Evolutionary conservation across 92 coral and sea anemone genomes (phyloP), one percentile per base, ranked within the genome.

Genomic region (Porites cylindrica): DNA sequence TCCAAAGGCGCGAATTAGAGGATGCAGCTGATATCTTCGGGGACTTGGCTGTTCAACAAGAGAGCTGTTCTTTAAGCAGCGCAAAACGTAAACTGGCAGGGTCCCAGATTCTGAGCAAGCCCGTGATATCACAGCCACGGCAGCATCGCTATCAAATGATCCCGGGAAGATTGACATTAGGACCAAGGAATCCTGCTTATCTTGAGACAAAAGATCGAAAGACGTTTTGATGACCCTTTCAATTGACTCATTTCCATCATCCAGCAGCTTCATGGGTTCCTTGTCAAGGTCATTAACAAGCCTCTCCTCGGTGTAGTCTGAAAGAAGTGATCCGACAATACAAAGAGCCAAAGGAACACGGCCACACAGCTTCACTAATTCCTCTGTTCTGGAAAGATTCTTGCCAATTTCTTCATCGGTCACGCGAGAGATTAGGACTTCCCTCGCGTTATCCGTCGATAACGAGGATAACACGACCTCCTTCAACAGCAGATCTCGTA

Each of bases 291-390:
- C 13, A 12, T 75, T 32, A 14, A 81, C 47, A 21, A 80, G 32
- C 65, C 23, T 68, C n/a, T 64, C 47, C 65, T 66, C 65, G 14
- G 47, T 84, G 81, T 66, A 66, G 19, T 86, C 85, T 16, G 82
- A 62, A 24, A 90, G 59, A 38, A 74, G 80, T 17, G 88, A 76
- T 5, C 91, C 85, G 8, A 86, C 77, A 24, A 90, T 66, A 81
- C 85, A 59, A 66, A 90, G 80, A 9, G 88, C 93, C 20, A 90
- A 86, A 32, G 93, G 93, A 6, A 58, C 83, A 61, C 17, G 6
- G 21, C 86, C 93, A 81, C 93, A 90, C 4, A 90, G 81, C 5
- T 90, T 21, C 1, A 82, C 91, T 61, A 90, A 7, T 8, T 13
- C 11, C 0, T 77, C 68, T 3, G 53, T 24, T 11, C 26, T 18